Conservation (phyloP, 2,888 invertebrate genomes). For the Sycophila texana region DNA sequence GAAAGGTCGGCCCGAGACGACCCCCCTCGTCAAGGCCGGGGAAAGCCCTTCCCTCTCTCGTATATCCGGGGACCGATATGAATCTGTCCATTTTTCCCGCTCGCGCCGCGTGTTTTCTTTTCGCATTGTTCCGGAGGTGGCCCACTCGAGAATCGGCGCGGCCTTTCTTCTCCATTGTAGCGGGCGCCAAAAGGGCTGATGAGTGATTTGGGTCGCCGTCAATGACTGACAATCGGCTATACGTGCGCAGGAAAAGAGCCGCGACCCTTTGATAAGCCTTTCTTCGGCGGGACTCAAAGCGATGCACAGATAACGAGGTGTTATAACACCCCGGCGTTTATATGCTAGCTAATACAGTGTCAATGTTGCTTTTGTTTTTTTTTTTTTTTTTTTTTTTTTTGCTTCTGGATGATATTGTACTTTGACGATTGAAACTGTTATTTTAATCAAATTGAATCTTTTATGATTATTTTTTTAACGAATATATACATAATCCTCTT, state of each 20-base stretch:
- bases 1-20: background rate
- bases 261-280: constrained; percentile 8
- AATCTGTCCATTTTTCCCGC: constrained; percentile 14
- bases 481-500: too few relatives aligned
- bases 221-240: constrained; percentile 18
- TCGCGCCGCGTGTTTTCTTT: constrained; percentile 1
- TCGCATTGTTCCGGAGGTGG: background rate
- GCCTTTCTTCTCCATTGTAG: constrained; percentile 4
- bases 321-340: too few relatives aligned
- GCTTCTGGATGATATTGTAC: background rate
- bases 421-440: too few relatives aligned
- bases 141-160: constrained; percentile 4
- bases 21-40: constrained; percentile 64
- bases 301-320: too few relatives aligned
- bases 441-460: too few relatives aligned
- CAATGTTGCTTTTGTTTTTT: background rate
- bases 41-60: constrained; percentile 64
- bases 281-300: background rate
- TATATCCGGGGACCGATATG: constrained; percentile 54
- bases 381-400: background rate
- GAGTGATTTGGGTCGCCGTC: constrained; percentile 16
- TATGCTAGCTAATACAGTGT: background rate
- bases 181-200: constrained; percentile 16
- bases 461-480: too few relatives aligned
- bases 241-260: background rate